Conservation (phyloP, 2,797 vertebrate species). For the Takifugu rubripes region DNA sequence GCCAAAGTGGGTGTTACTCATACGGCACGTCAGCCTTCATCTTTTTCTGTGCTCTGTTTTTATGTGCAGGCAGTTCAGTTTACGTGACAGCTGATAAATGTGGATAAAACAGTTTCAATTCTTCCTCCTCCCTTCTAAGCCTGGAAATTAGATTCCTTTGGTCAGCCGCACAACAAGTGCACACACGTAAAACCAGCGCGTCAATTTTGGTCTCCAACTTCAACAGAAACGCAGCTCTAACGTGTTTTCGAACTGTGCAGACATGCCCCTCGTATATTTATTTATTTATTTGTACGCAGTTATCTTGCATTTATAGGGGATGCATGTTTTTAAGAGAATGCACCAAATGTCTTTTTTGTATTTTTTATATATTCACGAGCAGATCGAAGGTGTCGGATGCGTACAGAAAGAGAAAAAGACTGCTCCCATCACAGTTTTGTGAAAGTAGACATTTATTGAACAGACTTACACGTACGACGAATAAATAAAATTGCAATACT, state of each 20-base stretch:
- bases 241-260: constrained; percentile 21
- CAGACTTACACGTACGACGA: constrained; percentile 88
- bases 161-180: constrained; percentile 72
- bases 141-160: constrained; percentile 68
- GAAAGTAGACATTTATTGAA: constrained; percentile 82
- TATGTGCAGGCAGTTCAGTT: constrained; percentile 15
- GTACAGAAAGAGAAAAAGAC: neutral
- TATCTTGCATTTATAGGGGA: constrained; percentile 1
- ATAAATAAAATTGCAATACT: constrained; percentile 91
- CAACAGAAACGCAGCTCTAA: constrained; percentile 20
- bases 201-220: constrained; percentile 35
- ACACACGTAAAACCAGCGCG: constrained; percentile 54
- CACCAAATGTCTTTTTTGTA: constrained; percentile 13
- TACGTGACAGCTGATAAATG: constrained; percentile 53
- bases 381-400: constrained; percentile 17
- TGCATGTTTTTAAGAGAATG: constrained; percentile 5
- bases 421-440: constrained; percentile 35
- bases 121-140: constrained; percentile 35
- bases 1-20: constrained; percentile 2
- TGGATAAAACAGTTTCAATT: constrained; percentile 11
- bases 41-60: constrained; percentile 4
- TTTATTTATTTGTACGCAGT: constrained; percentile 12
- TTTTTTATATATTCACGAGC: constrained; percentile 36
- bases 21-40: constrained; percentile 8
- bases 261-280: constrained; percentile 19